phyloP scores from a whole-genome alignment of 1,140 invertebrate species.

The Palaemon carinicauda region DNA sequence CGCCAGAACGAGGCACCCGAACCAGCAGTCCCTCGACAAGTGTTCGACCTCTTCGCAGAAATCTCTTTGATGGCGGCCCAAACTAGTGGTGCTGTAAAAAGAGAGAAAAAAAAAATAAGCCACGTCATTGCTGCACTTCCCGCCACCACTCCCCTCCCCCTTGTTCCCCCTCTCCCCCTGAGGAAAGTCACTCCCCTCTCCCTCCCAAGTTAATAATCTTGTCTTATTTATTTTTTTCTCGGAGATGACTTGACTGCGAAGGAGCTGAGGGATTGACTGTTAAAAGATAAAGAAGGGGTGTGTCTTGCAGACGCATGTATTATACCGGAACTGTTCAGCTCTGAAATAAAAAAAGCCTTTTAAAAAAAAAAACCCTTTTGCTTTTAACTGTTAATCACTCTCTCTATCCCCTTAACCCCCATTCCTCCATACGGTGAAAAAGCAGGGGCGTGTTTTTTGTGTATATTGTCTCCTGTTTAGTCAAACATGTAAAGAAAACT shows the following conservation, averaged over 20 bases:
- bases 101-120: too few species aligned
- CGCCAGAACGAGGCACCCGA: conserved; percentile 68
- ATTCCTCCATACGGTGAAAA: not conserved
- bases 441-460: too few species aligned
- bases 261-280: too few species aligned
- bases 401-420: not conserved
- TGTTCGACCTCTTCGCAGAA: conserved; percentile 47
- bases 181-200: not conserved
- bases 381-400: not conserved
- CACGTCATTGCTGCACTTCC: conserved; percentile 2
- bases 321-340: too few species aligned
- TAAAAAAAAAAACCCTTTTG: too few species aligned
- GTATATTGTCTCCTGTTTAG: too few species aligned
- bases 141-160: conserved; percentile 26
- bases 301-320: too few species aligned
- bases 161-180: too few species aligned
- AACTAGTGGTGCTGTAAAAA: conserved; percentile 10
- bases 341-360: too few species aligned
- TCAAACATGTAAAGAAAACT: too few species aligned
- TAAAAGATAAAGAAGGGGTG: too few species aligned
- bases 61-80: conserved; percentile 49
- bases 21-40: conserved; percentile 28
- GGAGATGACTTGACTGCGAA: too few species aligned
- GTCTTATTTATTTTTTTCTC: not conserved
- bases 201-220: not conserved